These are phyloP conservation scores for Mus pahari DNA, from an alignment of 2,113 vertebrate species.

Conservation along the genomic window DNA sequence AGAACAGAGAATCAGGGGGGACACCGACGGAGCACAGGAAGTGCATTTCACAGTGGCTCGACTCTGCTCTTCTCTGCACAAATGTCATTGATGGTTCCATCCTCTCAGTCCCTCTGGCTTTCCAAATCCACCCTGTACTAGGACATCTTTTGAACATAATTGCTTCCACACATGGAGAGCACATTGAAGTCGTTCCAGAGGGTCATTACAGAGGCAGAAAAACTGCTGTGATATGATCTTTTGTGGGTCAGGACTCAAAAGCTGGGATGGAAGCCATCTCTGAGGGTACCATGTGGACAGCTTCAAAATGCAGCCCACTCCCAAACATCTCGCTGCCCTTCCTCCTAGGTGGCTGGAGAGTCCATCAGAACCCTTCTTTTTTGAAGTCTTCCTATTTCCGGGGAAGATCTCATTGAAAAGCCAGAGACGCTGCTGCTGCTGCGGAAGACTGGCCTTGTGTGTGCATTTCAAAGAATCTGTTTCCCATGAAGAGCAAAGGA, in stretches of 20 bases:
- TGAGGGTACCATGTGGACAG: fast-evolving
- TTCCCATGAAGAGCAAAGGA: not conserved
- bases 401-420: not conserved
- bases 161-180: not conserved
- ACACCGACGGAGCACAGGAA: not conserved
- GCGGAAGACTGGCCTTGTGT: not conserved
- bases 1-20: no score
- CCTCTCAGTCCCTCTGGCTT: not conserved
- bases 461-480: not conserved
- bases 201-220: not conserved
- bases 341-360: not conserved
- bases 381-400: not conserved
- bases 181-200: not conserved
- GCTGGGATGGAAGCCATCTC: not conserved
- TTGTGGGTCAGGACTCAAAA: not conserved
- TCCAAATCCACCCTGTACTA: not conserved
- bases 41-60: fast-evolving
- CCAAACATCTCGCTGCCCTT: fast-evolving
- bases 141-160: not conserved
- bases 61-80: not conserved
- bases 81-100: not conserved
- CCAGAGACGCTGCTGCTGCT: not conserved
- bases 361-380: not conserved
- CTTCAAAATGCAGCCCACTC: no score
- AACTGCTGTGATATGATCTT: not conserved